Evolutionary conservation across 1,140 invertebrate species (phyloP).

Genomic region (Trichoplusia ni): DNA sequence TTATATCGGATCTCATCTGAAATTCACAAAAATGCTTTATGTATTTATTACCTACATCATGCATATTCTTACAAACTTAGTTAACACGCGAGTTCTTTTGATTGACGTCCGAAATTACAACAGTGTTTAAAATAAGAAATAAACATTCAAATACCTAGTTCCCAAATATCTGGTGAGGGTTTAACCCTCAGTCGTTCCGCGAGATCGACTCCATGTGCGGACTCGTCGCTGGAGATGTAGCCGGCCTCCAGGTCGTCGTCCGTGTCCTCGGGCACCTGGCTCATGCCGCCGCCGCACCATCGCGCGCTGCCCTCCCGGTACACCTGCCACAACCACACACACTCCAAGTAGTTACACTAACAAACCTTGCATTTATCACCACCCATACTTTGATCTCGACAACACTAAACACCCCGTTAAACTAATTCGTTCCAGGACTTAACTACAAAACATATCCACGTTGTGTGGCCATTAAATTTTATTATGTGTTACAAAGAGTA

Average conservation of each 20-base stretch:
- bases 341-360: neutral
- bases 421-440: slow-evolving; percentile 9
- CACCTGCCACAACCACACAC: slow-evolving; percentile 39
- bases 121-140: neutral
- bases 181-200: slow-evolving; percentile 72
- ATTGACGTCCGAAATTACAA: neutral
- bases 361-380: neutral
- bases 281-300: slow-evolving; percentile 72
- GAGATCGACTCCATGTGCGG: slow-evolving; percentile 76
- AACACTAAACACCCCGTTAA: neutral
- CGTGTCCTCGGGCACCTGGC: slow-evolving; percentile 61
- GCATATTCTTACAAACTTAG: too few relatives aligned
- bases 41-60: too few relatives aligned
- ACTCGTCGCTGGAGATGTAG: slow-evolving; percentile 83
- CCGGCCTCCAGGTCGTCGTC: slow-evolving; percentile 70
- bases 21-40: neutral
- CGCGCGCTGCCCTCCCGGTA: slow-evolving; percentile 64
- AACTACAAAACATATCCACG: too few relatives aligned
- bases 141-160: slow-evolving; percentile 57
- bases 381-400: neutral
- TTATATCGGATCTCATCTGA: slow-evolving; percentile 66
- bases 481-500: neutral
- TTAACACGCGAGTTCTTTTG: neutral
- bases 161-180: slow-evolving; percentile 81
- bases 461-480: neutral